Evolutionary conservation across 2,113 vertebrate species (phyloP), one percentile per base, ranked within the genome.

Genomic region (Dasyprocta punctata): DNA sequence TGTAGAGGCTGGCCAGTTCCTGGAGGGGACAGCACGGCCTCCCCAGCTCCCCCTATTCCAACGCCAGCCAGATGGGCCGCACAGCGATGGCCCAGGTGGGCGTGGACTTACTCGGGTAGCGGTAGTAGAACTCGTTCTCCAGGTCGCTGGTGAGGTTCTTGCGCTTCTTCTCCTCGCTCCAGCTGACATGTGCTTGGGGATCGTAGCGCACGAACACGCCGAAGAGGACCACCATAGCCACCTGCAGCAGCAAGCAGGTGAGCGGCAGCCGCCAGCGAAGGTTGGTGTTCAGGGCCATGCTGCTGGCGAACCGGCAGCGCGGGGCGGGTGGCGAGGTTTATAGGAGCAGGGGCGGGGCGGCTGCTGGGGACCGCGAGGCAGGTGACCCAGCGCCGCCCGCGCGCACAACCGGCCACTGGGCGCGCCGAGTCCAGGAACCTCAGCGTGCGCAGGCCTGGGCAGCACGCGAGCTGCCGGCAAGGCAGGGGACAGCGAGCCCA

Each of bases 81-180:
- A 6, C 75, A 19, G 47, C 16, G 17, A 2, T 10, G n/a, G 44
- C 26, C 24, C 36, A 6, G 16, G 58, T 30, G 2, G 14, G 1
- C 56, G 36, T 30, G 3, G 75, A 99, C 99, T 99, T 98, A 99
- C 99, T 99, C 0, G 99, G 99, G 85, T 99, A 99, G 98, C 99
- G 99, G 98, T 98, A 99, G 98, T 99, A 99, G 99, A 99, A 99
- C 89, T 99, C 99, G 1, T 99, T 99, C 94, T 99, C 99, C 0
- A 98, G 73, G 82, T 99, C 98, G 1, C 99, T 99, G 88, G 98
- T 98, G 75, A 99, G 82, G 98, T 99, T 99, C 22, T 97, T 0
- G 0, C 36, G 0, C 0, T 0, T 13, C 93, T 89, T 99, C 56
- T 86, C 44, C 11, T 98, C 87, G 0, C 54, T 0, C 99, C 99